These are phyloP conservation scores for Lasioglossum morio DNA, from an alignment of 2,888 invertebrate species.

Conservation along the genomic window DNA sequence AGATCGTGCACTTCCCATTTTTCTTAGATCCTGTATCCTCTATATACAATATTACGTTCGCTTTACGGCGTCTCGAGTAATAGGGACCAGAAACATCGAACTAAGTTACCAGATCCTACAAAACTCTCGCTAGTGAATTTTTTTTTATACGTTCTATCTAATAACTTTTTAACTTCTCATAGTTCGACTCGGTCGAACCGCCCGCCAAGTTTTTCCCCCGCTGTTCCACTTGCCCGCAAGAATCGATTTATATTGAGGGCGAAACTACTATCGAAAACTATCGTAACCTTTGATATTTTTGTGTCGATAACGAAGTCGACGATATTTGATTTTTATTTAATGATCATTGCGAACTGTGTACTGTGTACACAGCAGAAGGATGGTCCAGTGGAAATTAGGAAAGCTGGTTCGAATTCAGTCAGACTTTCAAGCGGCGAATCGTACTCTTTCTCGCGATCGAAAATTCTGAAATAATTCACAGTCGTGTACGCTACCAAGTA, in stretches of 20 bases:
- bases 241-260: background rate
- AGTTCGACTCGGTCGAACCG: background rate
- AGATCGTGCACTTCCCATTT: no score
- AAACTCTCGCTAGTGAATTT: conserved; percentile 23
- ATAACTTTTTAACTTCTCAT: background rate
- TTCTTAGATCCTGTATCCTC: no score
- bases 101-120: conserved; percentile 65
- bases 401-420: no score
- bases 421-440: no score
- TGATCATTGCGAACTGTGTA: no score
- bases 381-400: no score
- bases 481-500: no score
- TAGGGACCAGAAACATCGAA: conserved; percentile 67
- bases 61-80: conserved; percentile 62
- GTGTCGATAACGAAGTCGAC: no score
- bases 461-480: no score
- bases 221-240: background rate
- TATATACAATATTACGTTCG: conserved; percentile 33
- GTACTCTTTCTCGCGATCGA: no score
- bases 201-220: background rate
- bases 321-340: no score
- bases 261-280: background rate
- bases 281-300: background rate
- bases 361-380: background rate
- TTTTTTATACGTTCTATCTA: conserved; percentile 22